Base-by-base conservation (phyloP, 2,113 vertebrate species). In the Lipophrys pholis region DNA sequence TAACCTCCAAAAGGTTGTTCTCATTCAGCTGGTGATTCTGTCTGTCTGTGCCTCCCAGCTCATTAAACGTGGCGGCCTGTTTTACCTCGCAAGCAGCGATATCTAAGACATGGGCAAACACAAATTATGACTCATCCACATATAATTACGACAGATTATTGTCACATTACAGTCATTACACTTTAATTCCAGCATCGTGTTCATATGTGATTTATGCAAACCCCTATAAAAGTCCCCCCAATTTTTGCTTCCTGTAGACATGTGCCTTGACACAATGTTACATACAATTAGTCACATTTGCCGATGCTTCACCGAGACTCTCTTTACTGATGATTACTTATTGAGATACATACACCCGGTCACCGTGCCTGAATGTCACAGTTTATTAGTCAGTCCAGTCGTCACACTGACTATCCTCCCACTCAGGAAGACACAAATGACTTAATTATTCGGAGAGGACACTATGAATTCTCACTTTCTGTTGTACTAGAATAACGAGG, bases 231-330 rank as follows among this genome's bases (percentile, higher is more conserved):
- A 85, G 87, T 89, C 78, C 77, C 42, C 76, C 78, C 70, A 73
- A 73, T 68, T 73, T 83, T 77, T 70, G 55, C 40, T 67, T 79
- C 62, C 69, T 59, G 67, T 63, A 73, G 81, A 72, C 87, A 78
- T 88, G 84, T 38, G 68, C 76, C 82, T 77, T 63, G 78, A 77
- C 59, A 82, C 78, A 62, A 59, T 73, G 61, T 54, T 90, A 80
- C 68, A 74, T 85, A 84, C 87, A 86, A 83, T 93, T 87, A 92
- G 66, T 78, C 64, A 69, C 87, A 82, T 85, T 90, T 86, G 74
- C 64, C 87, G 87, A 93, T 94, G 90, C 90, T 90, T 91, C 76
- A 90, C 90, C 79, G 83, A 80, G 83, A 88, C 49, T 51, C 49
- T 79, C 58, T 50, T 69, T 73, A 82, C 45, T 46, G 49, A 73